Percentiles rank a stretch among this genome's conserved stretches.
Evolutionary conservation across 2,888 invertebrate species (phyloP).

Genomic region (Phytoseiulus persimilis): DNA sequence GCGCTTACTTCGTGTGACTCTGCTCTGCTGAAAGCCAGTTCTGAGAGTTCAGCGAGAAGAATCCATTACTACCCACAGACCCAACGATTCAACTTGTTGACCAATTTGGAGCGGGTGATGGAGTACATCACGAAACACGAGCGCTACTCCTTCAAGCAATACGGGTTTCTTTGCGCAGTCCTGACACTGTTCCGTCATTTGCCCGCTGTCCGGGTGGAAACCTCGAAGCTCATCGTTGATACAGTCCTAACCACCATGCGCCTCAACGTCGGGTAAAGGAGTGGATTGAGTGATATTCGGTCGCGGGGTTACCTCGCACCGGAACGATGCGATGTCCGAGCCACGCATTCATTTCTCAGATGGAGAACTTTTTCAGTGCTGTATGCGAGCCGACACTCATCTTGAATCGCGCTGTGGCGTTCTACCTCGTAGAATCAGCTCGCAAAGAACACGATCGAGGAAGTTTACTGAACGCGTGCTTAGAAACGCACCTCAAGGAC

Average conservation of each 20-base stretch:
- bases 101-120: constrained; percentile 26
- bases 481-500: constrained; percentile 8
- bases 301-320: too few species aligned
- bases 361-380: neutral
- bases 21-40: too few species aligned
- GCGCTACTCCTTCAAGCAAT: constrained; percentile 35
- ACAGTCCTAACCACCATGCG: constrained; percentile 11
- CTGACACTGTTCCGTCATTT: constrained; percentile 11
- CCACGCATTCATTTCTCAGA: too few species aligned
- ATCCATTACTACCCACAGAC: neutral
- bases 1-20: too few species aligned
- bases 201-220: constrained; percentile 10
- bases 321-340: too few species aligned
- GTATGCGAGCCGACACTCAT: constrained; percentile 20
- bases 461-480: neutral
- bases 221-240: constrained; percentile 17
- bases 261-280: neutral
- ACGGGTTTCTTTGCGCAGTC: neutral
- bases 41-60: too few species aligned
- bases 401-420: constrained; percentile 19
- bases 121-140: constrained; percentile 32
- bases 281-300: too few species aligned
- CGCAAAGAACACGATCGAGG: neutral
- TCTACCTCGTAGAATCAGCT: constrained; percentile 14
- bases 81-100: constrained; percentile 22